Conservation (phyloP, 2,888 invertebrate genomes). For the Drosophila pegasa region DNA sequence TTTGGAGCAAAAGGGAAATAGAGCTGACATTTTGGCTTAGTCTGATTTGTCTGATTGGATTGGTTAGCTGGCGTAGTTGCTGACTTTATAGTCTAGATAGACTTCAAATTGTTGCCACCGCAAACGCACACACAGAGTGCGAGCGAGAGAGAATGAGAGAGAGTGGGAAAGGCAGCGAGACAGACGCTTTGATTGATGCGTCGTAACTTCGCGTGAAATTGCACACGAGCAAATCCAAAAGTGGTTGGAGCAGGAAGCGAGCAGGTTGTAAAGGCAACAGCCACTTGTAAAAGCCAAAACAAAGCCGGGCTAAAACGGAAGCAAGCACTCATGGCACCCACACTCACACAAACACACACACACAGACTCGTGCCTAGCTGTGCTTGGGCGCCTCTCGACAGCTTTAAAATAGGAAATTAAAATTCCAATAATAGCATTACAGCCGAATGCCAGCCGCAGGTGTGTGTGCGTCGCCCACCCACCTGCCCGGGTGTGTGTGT, state of each 20-base stretch:
- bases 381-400: conserved; percentile 31
- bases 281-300: conserved; percentile 53
- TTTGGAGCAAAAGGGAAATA: neutral
- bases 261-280: conserved; percentile 19
- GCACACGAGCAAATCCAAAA: conserved; percentile 56
- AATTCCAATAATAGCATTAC: conserved; percentile 76
- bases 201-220: conserved; percentile 76
- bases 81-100: conserved; percentile 14
- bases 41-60: conserved; percentile 20
- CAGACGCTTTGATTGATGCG: conserved; percentile 72
- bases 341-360: conserved; percentile 16
- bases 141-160: neutral
- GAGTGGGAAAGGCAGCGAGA: neutral
- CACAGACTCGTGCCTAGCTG: neutral
- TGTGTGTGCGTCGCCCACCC: conserved; percentile 13
- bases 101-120: conserved; percentile 24
- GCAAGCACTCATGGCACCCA: conserved; percentile 57
- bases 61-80: conserved; percentile 2
- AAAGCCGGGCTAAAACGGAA: conserved; percentile 53
- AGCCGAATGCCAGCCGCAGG: conserved; percentile 27
- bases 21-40: conserved; percentile 1
- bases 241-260: conserved; percentile 1
- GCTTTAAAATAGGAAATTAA: conserved; percentile 79
- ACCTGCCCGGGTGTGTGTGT: conserved; percentile 4
- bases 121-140: conserved; percentile 5